Evolutionary conservation across 2,888 invertebrate genomes (phyloP), one percentile per base, ranked within the genome.

Genomic region (Neria commutata): DNA sequence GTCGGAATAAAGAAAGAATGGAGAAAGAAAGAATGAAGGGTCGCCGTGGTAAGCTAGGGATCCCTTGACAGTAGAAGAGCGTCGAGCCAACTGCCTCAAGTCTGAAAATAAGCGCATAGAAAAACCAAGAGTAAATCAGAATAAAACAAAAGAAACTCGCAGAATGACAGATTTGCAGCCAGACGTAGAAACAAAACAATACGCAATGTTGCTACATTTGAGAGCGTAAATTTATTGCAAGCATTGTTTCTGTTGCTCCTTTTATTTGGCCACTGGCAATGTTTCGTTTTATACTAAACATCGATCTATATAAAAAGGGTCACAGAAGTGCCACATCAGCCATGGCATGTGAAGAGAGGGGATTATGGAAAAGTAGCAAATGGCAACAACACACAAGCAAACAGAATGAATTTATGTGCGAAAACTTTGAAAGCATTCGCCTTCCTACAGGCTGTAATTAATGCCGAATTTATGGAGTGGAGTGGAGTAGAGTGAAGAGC

Each of bases 161-260:
- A 6, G 8, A 29, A 26, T 25, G 52, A 19, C 4, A 6, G 8
- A 29, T 45, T 25, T 37, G 34, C 21, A 24, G n/a, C 23, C 8
- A 2, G 26, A 3, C 16, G 16, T 26, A 25, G 48, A 1, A 34
- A 51, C 21, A 51, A 34, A 24, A 19, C 5, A 24, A 17, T 45
- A 21, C 19, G 23, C 23, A 47, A 23, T 34, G 51, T 37, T 51
- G 24, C 37, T 3, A 29, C 45, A 46, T 51, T 50, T 42, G 29
- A 45, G n/a, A n/a, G 24, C 24, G 48, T 53, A 34, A 48, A 54
- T 58, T 58, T 58, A 58, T 54, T 58, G 48, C 58, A 54, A 42
- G 49, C 26, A 42, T 58, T 54, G 26, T 42, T 46, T 42, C 17
- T 29, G 37, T 37, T 3, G 24, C 53, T 34, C 24, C 37, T 26